A percentile compares a stretch with the other conserved stretches of the same genome.
Evolutionary conservation across 2,797 vertebrate genomes (phyloP).

Genomic region (Chromobotia macracanthus): DNA sequence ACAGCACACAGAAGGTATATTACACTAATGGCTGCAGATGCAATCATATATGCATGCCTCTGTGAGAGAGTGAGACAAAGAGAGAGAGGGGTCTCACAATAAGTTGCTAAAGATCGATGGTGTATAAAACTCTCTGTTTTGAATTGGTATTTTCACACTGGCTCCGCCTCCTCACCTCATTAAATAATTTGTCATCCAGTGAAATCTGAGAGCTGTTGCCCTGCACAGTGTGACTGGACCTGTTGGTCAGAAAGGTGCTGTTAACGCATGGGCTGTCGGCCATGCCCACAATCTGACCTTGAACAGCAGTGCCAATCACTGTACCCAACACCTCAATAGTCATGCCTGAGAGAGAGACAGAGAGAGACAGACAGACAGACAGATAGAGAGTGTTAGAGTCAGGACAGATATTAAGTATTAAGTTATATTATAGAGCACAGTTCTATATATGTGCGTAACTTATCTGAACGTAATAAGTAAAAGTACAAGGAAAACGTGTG

Average conservation of each 20-base stretch:
- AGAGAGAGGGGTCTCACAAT: background rate
- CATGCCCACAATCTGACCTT: conserved; percentile 92
- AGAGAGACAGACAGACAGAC: background rate
- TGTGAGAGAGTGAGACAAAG: conserved; percentile 58
- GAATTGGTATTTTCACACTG: conserved; percentile 23
- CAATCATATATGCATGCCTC: conserved; percentile 88
- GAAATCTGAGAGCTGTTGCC: conserved; percentile 70
- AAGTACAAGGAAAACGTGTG: background rate
- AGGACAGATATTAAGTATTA: background rate
- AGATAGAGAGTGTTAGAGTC: background rate
- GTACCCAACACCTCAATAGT: conserved; percentile 91
- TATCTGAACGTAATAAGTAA: too few relatives aligned
- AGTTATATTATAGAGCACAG: background rate
- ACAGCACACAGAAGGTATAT: conserved; percentile 87
- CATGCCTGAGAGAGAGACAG: conserved; percentile 81
- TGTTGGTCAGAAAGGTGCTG: conserved; percentile 60
- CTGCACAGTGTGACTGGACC: conserved; percentile 43
- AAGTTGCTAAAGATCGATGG: background rate
- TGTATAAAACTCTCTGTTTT: background rate
- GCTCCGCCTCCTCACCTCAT: conserved; percentile 21
- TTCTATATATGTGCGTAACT: background rate
- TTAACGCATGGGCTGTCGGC: conserved; percentile 79
- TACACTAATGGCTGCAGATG: conserved; percentile 85
- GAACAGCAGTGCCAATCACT: conserved; percentile 90
- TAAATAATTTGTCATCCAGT: conserved; percentile 77